Evolutionary conservation across 2,113 vertebrate genomes (phyloP).

Genomic region (Macrotis lagotis): DNA sequence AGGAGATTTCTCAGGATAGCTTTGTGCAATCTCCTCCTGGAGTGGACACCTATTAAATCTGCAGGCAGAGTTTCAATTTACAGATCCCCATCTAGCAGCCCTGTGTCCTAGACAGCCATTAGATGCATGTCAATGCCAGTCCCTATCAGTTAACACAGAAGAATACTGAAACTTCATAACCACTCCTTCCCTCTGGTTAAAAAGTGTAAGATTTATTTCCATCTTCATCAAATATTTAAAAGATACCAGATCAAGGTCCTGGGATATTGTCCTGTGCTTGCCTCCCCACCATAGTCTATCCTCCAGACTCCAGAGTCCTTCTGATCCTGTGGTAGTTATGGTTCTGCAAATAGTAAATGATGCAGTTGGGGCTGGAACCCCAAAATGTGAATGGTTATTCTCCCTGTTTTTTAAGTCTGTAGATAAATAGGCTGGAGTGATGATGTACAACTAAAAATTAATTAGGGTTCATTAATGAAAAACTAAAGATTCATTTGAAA

Average conservation of each 20-base stretch:
- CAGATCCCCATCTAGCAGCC: slow-evolving; percentile 1
- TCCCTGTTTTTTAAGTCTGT: too few relatives aligned
- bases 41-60: not conserved
- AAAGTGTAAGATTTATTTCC: not conserved
- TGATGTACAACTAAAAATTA: too few relatives aligned
- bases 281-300: not conserved
- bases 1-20: slow-evolving; percentile 18
- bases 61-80: slow-evolving; percentile 16
- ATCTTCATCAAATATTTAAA: not conserved
- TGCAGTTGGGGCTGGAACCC: too few relatives aligned
- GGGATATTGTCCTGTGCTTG: not conserved
- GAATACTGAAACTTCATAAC: not conserved
- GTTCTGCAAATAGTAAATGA: too few relatives aligned
- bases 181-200: not conserved
- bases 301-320: not conserved
- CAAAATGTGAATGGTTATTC: too few relatives aligned
- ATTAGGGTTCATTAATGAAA: too few relatives aligned
- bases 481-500: too few relatives aligned
- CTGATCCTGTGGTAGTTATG: too few relatives aligned
- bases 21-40: slow-evolving; percentile 31
- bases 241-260: not conserved
- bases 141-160: not conserved
- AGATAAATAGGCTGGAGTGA: too few relatives aligned
- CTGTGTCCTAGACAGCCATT: slow-evolving; percentile 1
- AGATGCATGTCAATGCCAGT: not conserved